These are phyloP conservation scores for Argyra leucocephala DNA, from an alignment of 2,888 invertebrate genomes.

Conservation along the genomic window DNA sequence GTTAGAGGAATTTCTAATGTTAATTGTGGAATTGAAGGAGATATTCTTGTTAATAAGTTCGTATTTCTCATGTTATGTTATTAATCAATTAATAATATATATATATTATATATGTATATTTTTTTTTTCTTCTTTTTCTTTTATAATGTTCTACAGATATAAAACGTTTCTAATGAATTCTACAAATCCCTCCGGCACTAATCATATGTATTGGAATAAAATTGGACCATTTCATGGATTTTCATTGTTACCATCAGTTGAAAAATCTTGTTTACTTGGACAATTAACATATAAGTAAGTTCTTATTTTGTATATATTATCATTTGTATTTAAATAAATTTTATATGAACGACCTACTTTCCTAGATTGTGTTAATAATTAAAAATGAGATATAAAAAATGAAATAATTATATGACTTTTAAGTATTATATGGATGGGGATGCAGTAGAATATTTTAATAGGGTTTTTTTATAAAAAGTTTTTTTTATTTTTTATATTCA, in stretches of 20 bases:
- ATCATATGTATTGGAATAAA: constrained; percentile 64
- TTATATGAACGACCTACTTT: background rate
- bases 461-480: too few relatives aligned
- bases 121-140: background rate
- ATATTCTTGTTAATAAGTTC: constrained; percentile 40
- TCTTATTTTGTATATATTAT: constrained; percentile 11
- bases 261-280: constrained; percentile 67
- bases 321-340: too few relatives aligned
- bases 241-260: constrained; percentile 59
- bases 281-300: constrained; percentile 61
- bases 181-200: constrained; percentile 34
- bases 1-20: constrained; percentile 67
- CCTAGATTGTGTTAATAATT: background rate
- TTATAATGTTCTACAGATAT: constrained; percentile 30
- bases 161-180: constrained; percentile 38
- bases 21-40: constrained; percentile 56
- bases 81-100: background rate
- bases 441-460: too few relatives aligned
- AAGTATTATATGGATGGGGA: too few relatives aligned
- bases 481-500: too few relatives aligned
- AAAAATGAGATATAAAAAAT: background rate
- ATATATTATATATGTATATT: background rate
- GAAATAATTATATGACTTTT: too few relatives aligned
- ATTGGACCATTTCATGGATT: constrained; percentile 78
- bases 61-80: too few relatives aligned